Conservation (phyloP, 2,113 vertebrate genomes). For the Calonectris borealis region DNA sequence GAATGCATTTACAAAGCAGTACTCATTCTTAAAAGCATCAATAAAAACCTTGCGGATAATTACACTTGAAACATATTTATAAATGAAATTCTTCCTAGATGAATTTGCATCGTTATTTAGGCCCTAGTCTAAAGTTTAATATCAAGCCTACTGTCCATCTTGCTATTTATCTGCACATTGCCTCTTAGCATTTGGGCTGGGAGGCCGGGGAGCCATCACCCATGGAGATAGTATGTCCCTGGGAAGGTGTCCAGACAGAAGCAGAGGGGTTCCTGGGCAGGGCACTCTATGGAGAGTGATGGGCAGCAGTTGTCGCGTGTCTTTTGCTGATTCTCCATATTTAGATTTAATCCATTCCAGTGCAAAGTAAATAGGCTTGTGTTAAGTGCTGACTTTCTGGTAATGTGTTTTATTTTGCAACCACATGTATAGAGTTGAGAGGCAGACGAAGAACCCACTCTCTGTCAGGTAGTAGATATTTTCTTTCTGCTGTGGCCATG, state of each 20-base stretch:
- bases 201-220: not conserved
- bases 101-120: not conserved
- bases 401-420: not conserved
- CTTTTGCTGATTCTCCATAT: not conserved
- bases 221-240: not conserved
- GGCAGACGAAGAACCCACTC: not conserved
- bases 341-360: not conserved
- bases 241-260: not conserved
- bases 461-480: not conserved
- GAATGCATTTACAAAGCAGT: not conserved
- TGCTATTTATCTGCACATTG: not conserved
- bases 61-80: not conserved
- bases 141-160: not conserved
- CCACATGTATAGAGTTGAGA: not conserved
- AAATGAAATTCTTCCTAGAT: not conserved
- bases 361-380: not conserved
- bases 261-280: not conserved
- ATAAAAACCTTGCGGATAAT: not conserved
- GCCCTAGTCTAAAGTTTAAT: not conserved
- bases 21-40: not conserved
- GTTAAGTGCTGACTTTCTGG: not conserved
- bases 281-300: no score
- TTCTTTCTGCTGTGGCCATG: not conserved
- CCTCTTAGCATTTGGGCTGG: not conserved
- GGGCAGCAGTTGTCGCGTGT: rapidly evolving